Evolutionary conservation across 2,797 vertebrate genomes (phyloP).

Genomic region (Ciconia nigra): DNA sequence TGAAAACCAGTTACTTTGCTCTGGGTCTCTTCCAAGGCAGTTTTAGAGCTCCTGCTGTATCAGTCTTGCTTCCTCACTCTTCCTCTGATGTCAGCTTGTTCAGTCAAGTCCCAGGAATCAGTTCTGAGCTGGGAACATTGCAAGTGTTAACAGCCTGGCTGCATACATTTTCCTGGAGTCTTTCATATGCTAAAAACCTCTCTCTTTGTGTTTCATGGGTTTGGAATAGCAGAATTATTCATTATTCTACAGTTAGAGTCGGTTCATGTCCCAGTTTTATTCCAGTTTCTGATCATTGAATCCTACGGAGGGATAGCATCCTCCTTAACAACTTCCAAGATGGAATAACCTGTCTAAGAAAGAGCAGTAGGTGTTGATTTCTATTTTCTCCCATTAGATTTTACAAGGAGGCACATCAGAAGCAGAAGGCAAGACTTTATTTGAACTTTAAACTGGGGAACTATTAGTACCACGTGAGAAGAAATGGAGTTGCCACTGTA

Average conservation of each 20-base stretch:
- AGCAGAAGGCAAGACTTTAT: not conserved
- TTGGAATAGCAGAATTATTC: conserved; percentile 42
- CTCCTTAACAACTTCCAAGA: not conserved
- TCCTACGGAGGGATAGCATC: not conserved
- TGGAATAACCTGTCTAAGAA: not conserved
- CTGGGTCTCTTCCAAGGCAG: not conserved
- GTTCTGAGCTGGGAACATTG: not conserved
- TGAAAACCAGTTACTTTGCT: not conserved
- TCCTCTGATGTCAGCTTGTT: not conserved
- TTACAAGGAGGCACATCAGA: not conserved
- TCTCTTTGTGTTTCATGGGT: not conserved
- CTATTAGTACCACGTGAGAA: not conserved
- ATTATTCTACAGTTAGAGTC: not conserved
- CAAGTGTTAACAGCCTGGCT: not conserved
- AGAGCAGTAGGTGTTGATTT: not conserved
- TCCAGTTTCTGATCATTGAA: not conserved
- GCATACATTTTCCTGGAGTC: not conserved
- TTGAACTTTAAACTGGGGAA: not conserved
- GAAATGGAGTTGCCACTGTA: not conserved
- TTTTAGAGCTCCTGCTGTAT: not conserved
- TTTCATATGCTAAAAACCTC: conserved; percentile 47
- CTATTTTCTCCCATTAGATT: not conserved
- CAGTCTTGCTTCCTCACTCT: not conserved
- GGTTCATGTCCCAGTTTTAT: conserved; percentile 1
- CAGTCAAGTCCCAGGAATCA: not conserved